Percentiles rank a stretch among this genome's conserved stretches.
Evolutionary conservation across 2,888 invertebrate species (phyloP).

Genomic region (Aporophyla nigra): DNA sequence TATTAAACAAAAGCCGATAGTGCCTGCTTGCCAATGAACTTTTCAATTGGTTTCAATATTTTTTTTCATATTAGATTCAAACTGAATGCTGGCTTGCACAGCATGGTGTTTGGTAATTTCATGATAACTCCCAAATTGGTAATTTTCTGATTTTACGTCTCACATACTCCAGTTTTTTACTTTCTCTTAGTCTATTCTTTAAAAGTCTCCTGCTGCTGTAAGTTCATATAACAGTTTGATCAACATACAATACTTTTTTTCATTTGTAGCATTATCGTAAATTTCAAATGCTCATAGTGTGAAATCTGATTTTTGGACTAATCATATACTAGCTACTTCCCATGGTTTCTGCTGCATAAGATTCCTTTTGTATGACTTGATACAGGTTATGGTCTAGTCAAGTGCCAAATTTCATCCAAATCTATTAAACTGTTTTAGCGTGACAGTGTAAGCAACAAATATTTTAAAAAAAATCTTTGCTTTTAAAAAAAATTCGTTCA

Average conservation of each 20-base stretch:
- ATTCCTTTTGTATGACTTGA: too few species aligned
- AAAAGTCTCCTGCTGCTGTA: background rate
- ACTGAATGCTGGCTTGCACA: background rate
- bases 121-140: background rate
- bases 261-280: background rate
- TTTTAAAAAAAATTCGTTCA: too few species aligned
- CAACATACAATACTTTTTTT: background rate
- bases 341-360: too few species aligned
- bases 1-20: background rate
- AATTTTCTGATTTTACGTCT: background rate
- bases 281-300: background rate
- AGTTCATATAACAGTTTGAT: background rate
- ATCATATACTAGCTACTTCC: too few species aligned
- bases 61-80: conserved; percentile 19
- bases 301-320: background rate
- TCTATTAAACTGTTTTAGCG: too few species aligned
- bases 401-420: too few species aligned
- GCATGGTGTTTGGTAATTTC: background rate
- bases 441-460: too few species aligned
- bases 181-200: background rate
- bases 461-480: too few species aligned
- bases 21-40: background rate
- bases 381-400: too few species aligned
- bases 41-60: background rate
- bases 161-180: background rate